These are phyloP conservation scores for Enteromius anoplus DNA, from an alignment of 2,797 vertebrate genomes.

Conservation along the genomic window DNA sequence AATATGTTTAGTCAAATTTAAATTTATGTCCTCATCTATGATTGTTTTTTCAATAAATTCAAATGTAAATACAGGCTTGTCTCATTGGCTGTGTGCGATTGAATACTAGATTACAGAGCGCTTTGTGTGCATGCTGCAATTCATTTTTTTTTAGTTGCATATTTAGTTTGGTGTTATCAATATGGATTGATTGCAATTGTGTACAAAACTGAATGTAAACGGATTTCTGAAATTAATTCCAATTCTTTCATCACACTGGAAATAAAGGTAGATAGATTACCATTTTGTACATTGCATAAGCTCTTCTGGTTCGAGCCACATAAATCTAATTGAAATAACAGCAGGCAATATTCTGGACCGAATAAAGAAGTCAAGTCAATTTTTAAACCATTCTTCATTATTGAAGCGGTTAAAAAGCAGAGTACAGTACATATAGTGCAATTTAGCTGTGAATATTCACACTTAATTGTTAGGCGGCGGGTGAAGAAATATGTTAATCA, in stretches of 20 bases:
- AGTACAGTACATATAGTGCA: background rate
- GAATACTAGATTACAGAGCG: background rate
- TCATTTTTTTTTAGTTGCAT: background rate
- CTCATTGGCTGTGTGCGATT: background rate
- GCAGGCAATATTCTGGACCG: background rate
- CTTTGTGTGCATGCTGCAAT: background rate
- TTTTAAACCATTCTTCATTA: background rate
- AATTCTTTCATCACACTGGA: background rate
- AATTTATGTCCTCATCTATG: slow-evolving; percentile 6
- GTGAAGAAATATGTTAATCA: background rate
- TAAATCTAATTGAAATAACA: background rate
- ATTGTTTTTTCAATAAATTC: slow-evolving; percentile 30
- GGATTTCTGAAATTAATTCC: background rate
- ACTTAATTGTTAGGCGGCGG: background rate
- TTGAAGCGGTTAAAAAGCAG: background rate
- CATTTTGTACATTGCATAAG: background rate
- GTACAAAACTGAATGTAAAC: background rate
- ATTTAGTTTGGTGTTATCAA: background rate
- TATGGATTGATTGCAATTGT: background rate
- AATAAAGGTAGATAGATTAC: background rate
- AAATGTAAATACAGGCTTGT: background rate
- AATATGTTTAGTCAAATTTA: slow-evolving; percentile 6
- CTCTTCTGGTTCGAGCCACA: background rate
- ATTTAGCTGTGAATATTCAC: background rate
- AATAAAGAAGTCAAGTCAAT: slow-evolving; percentile 4